These are phyloP conservation scores for Malurus melanocephalus DNA, from an alignment of 2,113 vertebrate species.

Conservation along the genomic window DNA sequence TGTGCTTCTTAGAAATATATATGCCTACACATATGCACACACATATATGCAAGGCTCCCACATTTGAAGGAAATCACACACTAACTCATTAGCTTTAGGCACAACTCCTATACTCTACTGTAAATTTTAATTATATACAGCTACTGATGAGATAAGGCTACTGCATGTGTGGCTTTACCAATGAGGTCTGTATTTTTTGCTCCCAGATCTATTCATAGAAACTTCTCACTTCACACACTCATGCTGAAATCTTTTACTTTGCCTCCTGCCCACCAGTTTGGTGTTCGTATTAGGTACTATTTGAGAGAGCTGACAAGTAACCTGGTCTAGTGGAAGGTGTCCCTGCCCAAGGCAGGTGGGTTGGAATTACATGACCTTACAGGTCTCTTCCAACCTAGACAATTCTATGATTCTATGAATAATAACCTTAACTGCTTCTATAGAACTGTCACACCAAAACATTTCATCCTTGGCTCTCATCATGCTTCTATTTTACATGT, in stretches of 20 bases:
- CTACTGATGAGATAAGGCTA: background rate
- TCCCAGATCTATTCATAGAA: background rate
- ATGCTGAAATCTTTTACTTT: background rate
- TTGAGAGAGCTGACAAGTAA: background rate
- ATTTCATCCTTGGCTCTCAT: background rate
- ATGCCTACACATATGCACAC: accelerated
- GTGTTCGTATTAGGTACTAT: background rate
- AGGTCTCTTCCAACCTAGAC: background rate
- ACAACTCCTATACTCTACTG: background rate
- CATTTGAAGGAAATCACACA: background rate
- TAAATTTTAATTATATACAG: background rate
- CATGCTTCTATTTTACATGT: background rate
- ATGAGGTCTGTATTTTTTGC: background rate
- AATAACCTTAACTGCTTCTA: background rate
- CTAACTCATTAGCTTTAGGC: background rate
- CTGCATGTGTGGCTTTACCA: background rate
- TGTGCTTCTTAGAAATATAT: background rate
- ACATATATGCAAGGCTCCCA: background rate
- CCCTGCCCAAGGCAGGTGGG: background rate
- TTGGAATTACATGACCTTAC: background rate
- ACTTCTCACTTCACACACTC: background rate
- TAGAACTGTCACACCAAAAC: background rate
- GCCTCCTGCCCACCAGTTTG: background rate
- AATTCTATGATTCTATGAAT: background rate
- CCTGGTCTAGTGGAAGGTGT: background rate